Evolutionary conservation across 2,797 vertebrate species (phyloP).

Genomic region (Aselliscus stoliczkanus): DNA sequence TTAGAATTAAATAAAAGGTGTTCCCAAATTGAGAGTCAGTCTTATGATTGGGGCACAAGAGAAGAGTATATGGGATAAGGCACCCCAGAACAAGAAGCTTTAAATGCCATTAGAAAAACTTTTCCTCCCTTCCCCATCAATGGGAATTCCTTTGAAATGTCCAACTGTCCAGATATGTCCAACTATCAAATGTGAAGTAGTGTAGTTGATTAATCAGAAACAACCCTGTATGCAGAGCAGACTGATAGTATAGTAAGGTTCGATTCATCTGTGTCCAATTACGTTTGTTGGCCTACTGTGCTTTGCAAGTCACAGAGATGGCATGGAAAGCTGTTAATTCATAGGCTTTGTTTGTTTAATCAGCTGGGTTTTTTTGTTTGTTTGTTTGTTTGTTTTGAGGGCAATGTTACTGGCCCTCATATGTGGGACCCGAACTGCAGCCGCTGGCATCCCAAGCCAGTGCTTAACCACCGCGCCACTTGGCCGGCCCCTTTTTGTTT

Average conservation of each 20-base stretch:
- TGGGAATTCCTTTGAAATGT: not conserved
- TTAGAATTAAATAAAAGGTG: not conserved
- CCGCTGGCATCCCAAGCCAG: too few relatives aligned
- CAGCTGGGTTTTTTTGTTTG: too few relatives aligned
- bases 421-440: too few relatives aligned
- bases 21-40: not conserved
- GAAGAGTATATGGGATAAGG: not conserved
- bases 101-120: not conserved
- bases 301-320: not conserved
- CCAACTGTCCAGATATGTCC: not conserved
- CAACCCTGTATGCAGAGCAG: not conserved
- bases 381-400: too few relatives aligned
- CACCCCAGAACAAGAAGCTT: not conserved
- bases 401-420: too few relatives aligned
- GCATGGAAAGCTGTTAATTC: not conserved
- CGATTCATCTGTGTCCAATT: not conserved
- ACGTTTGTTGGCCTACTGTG: not conserved
- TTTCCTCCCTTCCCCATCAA: not conserved
- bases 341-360: not conserved
- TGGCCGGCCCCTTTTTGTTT: too few relatives aligned
- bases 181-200: not conserved
- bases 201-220: not conserved
- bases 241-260: not conserved
- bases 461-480: too few relatives aligned
- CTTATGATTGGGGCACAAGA: not conserved